Evolutionary conservation across 2,113 vertebrate genomes (phyloP), one percentile per base, ranked within the genome.

Genomic region (Anguilla rostrata): DNA sequence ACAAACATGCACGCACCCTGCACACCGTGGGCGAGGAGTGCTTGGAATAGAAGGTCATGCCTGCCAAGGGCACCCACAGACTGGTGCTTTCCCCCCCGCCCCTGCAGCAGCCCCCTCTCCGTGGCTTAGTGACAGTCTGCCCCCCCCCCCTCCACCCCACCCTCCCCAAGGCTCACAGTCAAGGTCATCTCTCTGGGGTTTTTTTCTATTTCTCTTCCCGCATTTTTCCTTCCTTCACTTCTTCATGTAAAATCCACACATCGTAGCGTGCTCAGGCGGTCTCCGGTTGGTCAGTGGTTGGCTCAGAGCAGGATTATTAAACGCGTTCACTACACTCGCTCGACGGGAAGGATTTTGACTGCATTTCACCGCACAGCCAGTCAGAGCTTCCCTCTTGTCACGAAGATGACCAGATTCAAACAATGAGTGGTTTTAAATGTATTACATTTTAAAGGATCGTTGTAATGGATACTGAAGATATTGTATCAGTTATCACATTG

Each of bases 11-110:
- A 41, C 80, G 39, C 46, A 79, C 85, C 87, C 87, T 89, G 84
- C 88, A 85, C 41, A 86, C 85, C 89, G 86, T 83, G 86, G 39
- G 79, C 83, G 87, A 86, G 7, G 34, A 66, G 80, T 85, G 79
- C 78, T 83, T 88, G 86, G 86, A 89, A 90, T 87, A 92, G 86
- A 88, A 81, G 85, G 87, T 92, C 26, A 60, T 22, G 84, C 75
- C 78, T 86, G 81, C 83, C 82, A 83, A 83, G 82, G 82, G 39
- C 53, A 60, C 34, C 53, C 56, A n/a, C 26, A 34, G 82, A 15
- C 56, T 83, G 56, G 53, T 39, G 29, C 56, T 16, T 53, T 9
- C 43, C 83, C 39, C 39, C 29, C 57, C 15, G 26, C 81, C 40
- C 79, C 39, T 8, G 14, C 8, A 22, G 14, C 49, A 46, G 3